Conservation (phyloP, 37 sponge, comb jelly and placozoan species). For the Mnemiopsis leidyi region DNA sequence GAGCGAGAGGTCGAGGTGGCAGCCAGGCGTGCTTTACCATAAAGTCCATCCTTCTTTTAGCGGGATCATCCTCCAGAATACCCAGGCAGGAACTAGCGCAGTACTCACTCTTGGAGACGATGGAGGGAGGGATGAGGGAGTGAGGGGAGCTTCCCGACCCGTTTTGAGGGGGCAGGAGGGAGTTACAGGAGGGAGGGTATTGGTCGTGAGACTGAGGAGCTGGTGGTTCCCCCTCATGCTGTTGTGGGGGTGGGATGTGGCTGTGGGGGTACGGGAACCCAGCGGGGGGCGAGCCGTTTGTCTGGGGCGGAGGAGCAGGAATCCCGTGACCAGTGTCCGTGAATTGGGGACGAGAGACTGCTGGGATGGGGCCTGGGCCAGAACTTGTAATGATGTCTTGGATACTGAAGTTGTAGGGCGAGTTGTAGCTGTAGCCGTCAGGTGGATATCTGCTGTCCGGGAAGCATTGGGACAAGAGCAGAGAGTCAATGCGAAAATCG, state of each 20-base stretch:
- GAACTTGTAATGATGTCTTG: constrained; percentile 26
- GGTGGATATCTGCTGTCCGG: constrained; percentile 24
- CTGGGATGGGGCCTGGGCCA: constrained; percentile 14
- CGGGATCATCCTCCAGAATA: constrained; percentile 13
- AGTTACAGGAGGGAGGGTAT: neutral
- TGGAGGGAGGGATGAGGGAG: neutral
- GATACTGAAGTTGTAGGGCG: constrained; percentile 31
- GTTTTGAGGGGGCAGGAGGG: neutral
- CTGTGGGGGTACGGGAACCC: constrained; percentile 8
- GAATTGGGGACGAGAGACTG: neutral
- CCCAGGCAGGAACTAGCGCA: constrained; percentile 1
- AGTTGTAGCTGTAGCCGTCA: constrained; percentile 25
- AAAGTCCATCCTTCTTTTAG: constrained; percentile 19
- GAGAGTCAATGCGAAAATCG: constrained; percentile 28
- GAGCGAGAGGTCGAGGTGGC: constrained; percentile 23
- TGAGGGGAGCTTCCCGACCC: neutral
- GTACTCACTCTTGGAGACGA: constrained; percentile 10
- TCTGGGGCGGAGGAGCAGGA: neutral
- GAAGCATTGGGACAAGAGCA: neutral
- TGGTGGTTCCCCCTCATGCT: neutral
- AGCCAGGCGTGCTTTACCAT: constrained; percentile 34
- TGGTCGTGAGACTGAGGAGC: neutral
- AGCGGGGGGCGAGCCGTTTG: neutral
- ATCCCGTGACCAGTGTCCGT: neutral
- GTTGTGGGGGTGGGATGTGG: constrained; percentile 9